Conservation (phyloP, 2,797 vertebrate species). For the Antrozous pallidus region DNA sequence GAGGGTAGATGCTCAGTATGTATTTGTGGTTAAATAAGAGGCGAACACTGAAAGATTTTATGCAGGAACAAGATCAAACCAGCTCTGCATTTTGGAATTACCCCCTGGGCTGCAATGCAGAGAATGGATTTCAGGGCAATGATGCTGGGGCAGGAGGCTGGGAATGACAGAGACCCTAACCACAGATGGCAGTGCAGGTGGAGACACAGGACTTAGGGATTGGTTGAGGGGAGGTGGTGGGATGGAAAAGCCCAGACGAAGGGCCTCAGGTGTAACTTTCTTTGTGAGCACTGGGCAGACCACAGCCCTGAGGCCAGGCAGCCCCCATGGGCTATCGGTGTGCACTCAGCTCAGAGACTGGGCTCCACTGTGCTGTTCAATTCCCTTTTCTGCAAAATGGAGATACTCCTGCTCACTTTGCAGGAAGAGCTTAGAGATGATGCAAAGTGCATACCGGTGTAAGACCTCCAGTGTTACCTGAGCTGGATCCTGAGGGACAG, state of each 20-base stretch:
- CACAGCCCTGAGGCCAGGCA: not conserved
- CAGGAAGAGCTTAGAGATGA: no score
- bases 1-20: not conserved
- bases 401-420: not conserved
- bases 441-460: no score
- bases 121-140: not conserved
- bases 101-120: not conserved
- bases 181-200: no score
- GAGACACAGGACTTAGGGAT: not conserved
- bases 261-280: not conserved
- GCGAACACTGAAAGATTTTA: not conserved
- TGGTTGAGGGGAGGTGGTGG: accelerated
- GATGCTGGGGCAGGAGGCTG: not conserved
- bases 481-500: no score
- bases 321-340: accelerated
- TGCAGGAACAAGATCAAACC: not conserved
- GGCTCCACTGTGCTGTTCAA: not conserved
- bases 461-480: no score
- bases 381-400: not conserved
- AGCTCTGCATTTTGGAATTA: not conserved
- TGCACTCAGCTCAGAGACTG: not conserved
- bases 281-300: not conserved
- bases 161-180: not conserved
- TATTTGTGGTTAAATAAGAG: not conserved
- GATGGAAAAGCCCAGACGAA: not conserved